phyloP scores from a whole-genome alignment of 1,140 invertebrate species.

The Telenomus remus region DNA sequence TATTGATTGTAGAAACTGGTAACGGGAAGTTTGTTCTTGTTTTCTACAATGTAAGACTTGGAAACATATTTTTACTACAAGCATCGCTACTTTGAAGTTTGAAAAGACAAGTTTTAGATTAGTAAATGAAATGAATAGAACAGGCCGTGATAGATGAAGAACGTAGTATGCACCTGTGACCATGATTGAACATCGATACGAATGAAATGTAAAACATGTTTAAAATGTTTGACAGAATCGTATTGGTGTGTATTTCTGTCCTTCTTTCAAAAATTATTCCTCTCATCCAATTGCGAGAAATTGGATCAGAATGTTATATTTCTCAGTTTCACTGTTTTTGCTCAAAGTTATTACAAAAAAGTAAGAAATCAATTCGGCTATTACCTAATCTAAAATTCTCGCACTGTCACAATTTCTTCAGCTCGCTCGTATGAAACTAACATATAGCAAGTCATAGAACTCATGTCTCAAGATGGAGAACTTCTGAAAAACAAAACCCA shows the following conservation, averaged over 20 bases:
- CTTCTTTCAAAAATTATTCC: not conserved
- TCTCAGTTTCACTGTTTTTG: no score
- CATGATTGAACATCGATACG: constrained; percentile 39
- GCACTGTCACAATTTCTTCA: no score
- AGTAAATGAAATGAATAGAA: constrained; percentile 69
- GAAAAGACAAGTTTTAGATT: constrained; percentile 69
- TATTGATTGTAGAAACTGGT: no score
- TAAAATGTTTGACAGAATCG: not conserved
- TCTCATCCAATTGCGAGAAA: not conserved
- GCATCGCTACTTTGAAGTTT: constrained; percentile 35
- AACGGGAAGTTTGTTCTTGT: no score
- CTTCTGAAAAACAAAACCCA: constrained; percentile 23
- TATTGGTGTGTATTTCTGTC: not conserved
- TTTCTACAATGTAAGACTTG: no score
- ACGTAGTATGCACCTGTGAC: constrained; percentile 61
- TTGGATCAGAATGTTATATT: no score
- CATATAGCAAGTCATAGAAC: constrained; percentile 32
- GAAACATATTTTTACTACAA: no score
- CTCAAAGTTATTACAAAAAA: no score
- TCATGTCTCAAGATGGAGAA: constrained; percentile 24
- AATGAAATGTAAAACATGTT: constrained; percentile 23
- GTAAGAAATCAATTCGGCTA: no score
- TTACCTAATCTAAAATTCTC: no score
- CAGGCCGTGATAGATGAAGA: constrained; percentile 62
- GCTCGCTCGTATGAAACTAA: constrained; percentile 5